Evolutionary conservation across 30 jellyfish, hydroid and myxozoan species (phyloP), one percentile per base, ranked within the genome.

Genomic region (Clytia hemisphaerica): DNA sequence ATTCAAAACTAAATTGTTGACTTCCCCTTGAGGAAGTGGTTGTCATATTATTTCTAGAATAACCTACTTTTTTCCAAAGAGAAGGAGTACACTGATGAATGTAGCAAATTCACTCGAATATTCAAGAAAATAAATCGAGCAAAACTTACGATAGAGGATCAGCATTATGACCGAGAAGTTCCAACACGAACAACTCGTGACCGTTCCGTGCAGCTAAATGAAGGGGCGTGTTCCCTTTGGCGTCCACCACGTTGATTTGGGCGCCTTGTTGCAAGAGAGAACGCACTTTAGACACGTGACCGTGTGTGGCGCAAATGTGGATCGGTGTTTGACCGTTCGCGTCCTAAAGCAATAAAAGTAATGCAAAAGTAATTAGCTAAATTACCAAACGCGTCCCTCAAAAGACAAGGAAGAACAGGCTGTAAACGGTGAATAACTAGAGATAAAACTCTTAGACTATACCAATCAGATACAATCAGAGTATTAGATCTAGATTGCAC

Each of bases 131-230:
- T n/a, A 46, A 46, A 40, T 21, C 14, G 18, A 1, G 29, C 33
- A 25, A 47, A 6, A 53, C 94, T 61, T 54, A 89, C 98, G 79
- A 58, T 47, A 58, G 70, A 18, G 98, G 93, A 55, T 89, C 93
- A 3, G 86, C 98, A 37, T 64, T 92, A 22, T 81, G 82, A 58
- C 88, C 68, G 31, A 89, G 70, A 40, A 89, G 67, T 37, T 89
- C 98, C 84, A 80, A 57, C 6, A 89, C 93, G 57, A 89, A 81
- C 15, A 76, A 58, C 66, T 89, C 98, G 58, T 80, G 95, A 4
- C 98, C 98, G 46, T 89, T 77, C 29, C 95, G 50, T 38, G 95
- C 92, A n/a, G 95, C 95, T 3, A 89, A 67, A 71, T 89, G 98
- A 37, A 89, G 55, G 1, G 98, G 77, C 40, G 95, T 33, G 51